Percentiles rank a stretch among this genome's conserved stretches.
Evolutionary conservation across 2,888 invertebrate genomes (phyloP).

Genomic region (Helicoverpa assulta): DNA sequence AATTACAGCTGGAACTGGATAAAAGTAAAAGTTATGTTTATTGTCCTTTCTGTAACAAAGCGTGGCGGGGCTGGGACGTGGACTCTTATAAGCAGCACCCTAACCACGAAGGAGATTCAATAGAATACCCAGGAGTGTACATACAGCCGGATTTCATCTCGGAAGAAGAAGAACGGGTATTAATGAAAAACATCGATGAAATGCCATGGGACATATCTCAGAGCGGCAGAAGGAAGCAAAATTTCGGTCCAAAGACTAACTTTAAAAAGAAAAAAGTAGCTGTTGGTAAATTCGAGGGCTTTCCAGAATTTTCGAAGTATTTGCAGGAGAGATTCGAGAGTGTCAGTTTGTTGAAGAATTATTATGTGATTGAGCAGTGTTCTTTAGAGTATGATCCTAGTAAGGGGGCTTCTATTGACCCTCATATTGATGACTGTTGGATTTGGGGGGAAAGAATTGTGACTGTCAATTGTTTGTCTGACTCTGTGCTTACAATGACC

Average conservation of each 20-base stretch:
- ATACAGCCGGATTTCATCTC: conserved; percentile 94
- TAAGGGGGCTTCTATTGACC: conserved; percentile 98
- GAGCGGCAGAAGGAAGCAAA: conserved; percentile 99
- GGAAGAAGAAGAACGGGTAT: conserved; percentile 91
- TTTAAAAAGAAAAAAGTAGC: conserved; percentile 97
- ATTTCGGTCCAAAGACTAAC: conserved; percentile 99
- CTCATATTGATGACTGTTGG: conserved; percentile 99
- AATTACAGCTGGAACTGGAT: conserved; percentile 82
- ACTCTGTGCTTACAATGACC: conserved; percentile 95
- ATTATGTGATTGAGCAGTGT: conserved; percentile 98
- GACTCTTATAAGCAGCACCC: conserved; percentile 91
- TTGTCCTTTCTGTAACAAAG: conserved; percentile 93
- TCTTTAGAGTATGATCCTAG: conserved; percentile 97
- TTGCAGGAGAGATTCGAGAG: conserved; percentile 93
- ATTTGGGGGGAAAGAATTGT: conserved; percentile 99
- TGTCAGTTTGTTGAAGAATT: conserved; percentile 91
- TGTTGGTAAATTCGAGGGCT: conserved; percentile 95
- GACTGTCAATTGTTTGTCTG: conserved; percentile 96
- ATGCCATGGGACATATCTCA: conserved; percentile 97
- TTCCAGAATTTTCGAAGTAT: conserved; percentile 94
- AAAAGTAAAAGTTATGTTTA: conserved; percentile 92
- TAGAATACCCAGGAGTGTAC: conserved; percentile 92
- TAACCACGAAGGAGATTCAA: conserved; percentile 90
- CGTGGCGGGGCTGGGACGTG: conserved; percentile 94
- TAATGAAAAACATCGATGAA: conserved; percentile 93